A percentile compares a stretch with the other conserved stretches of the same genome.
These are phyloP conservation scores for Chiloscyllium plagiosum DNA, from an alignment of 2,113 vertebrate genomes.

Conservation along the genomic window DNA sequence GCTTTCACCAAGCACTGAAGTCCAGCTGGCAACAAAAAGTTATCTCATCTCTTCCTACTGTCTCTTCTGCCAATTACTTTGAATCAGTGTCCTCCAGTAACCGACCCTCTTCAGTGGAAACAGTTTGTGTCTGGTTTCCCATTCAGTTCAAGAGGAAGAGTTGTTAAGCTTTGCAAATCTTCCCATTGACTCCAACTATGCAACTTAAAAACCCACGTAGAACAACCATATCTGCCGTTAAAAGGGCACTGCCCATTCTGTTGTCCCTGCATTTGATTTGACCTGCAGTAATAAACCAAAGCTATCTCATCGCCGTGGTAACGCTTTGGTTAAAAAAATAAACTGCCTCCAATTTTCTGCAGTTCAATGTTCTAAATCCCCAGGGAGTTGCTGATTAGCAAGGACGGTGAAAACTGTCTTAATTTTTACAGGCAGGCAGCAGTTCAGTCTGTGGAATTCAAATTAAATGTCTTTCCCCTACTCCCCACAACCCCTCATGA, in stretches of 20 bases:
- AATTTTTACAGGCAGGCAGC: background rate
- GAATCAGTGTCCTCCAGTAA: background rate
- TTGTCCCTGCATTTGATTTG: background rate
- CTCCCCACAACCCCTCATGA: background rate
- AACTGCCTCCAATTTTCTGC: background rate
- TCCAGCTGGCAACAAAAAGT: background rate
- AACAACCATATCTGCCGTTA: background rate
- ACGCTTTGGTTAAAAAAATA: background rate
- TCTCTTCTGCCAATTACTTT: background rate
- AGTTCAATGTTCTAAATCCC: background rate
- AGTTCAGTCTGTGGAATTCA: background rate
- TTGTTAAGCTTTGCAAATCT: background rate
- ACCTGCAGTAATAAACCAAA: background rate
- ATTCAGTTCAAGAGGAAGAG: background rate
- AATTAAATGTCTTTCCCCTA: background rate
- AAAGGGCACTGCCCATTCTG: background rate
- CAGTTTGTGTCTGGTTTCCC: background rate
- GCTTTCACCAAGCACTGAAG: no score
- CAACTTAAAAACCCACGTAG: background rate
- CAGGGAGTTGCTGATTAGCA: background rate
- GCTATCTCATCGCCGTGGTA: background rate
- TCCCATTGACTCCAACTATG: background rate
- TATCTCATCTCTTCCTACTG: background rate
- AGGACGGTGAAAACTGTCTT: background rate
- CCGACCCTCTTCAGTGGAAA: background rate